Conservation (phyloP, 92 coral and sea anemone genomes). For the Plumapathes pennacea region DNA sequence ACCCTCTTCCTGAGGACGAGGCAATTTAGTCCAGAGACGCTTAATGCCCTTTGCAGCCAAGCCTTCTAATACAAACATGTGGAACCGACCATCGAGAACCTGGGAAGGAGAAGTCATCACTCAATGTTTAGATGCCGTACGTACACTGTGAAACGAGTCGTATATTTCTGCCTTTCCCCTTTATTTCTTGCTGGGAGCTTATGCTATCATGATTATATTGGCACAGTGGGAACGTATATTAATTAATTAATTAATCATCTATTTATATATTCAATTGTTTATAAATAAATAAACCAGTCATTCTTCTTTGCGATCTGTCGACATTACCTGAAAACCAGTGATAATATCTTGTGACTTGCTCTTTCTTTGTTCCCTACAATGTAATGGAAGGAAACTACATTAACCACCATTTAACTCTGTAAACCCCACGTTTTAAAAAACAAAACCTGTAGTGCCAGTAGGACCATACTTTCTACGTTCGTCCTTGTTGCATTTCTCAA, state of each 20-base stretch:
- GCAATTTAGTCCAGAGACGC: conserved; percentile 67
- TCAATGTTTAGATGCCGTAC: no score
- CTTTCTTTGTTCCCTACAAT: conserved; percentile 75
- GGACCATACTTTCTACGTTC: no score
- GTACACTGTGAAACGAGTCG: no score
- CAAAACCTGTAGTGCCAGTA: no score
- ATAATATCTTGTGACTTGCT: conserved; percentile 74
- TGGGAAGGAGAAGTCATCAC: conserved; percentile 4
- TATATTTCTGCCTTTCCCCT: no score
- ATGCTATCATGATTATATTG: no score
- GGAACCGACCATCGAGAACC: conserved; percentile 91
- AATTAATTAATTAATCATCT: neutral
- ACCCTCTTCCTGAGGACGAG: conserved; percentile 87
- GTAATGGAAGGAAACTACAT: neutral
- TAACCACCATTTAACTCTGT: no score
- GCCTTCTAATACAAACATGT: conserved; percentile 92
- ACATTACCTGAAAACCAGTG: conserved; percentile 89
- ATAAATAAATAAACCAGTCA: neutral
- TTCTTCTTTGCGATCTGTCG: no score
- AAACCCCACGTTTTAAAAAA: no score
- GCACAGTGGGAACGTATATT: neutral
- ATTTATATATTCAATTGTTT: neutral
- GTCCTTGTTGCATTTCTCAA: no score
- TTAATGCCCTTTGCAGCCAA: conserved; percentile 70
- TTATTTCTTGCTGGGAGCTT: no score